Percentiles rank a stretch among this genome's conserved stretches.
Conservation (phyloP, 2,888 invertebrate genomes). For the Serrognathus titanus region DNA sequence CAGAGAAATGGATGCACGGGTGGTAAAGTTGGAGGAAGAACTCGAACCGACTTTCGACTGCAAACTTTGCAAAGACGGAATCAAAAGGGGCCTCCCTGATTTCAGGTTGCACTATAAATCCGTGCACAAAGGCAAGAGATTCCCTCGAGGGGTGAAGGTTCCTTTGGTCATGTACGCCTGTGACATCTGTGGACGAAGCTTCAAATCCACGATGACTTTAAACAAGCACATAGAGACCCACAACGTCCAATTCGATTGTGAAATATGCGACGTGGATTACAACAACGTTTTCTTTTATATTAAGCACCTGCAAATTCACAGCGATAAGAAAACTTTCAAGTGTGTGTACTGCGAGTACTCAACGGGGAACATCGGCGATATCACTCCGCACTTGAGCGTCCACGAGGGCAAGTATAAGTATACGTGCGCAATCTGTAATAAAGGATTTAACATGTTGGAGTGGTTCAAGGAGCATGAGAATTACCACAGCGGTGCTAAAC, state of each 20-base stretch:
- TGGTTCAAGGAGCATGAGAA: constrained; percentile 59
- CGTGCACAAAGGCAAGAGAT: constrained; percentile 34
- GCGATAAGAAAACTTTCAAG: constrained; percentile 37
- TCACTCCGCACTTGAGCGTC: constrained; percentile 47
- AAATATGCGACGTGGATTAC: constrained; percentile 41
- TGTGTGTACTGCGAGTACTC: constrained; percentile 44
- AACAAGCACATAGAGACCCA: constrained; percentile 45
- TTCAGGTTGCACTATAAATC: constrained; percentile 15
- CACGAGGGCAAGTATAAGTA: constrained; percentile 51
- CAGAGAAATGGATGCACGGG: too few species aligned
- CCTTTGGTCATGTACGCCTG: constrained; percentile 34
- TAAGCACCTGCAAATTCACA: constrained; percentile 42
- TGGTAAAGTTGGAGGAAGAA: constrained; percentile 1
- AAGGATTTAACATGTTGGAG: constrained; percentile 54
- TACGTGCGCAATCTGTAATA: constrained; percentile 53
- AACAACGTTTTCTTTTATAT: constrained; percentile 44
- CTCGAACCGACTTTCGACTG: constrained; percentile 9
- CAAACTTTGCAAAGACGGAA: constrained; percentile 5
- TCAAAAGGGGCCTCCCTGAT: constrained; percentile 2
- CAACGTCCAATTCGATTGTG: constrained; percentile 44
- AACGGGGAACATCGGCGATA: constrained; percentile 38
- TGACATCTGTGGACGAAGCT: constrained; percentile 36
- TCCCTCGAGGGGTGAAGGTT: constrained; percentile 30
- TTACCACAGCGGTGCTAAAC: constrained; percentile 49
- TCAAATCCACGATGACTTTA: constrained; percentile 37